Percentiles rank a stretch among this genome's conserved stretches.
Conservation (phyloP, 2,113 vertebrate genomes). For the Uropsilus gracilis region DNA sequence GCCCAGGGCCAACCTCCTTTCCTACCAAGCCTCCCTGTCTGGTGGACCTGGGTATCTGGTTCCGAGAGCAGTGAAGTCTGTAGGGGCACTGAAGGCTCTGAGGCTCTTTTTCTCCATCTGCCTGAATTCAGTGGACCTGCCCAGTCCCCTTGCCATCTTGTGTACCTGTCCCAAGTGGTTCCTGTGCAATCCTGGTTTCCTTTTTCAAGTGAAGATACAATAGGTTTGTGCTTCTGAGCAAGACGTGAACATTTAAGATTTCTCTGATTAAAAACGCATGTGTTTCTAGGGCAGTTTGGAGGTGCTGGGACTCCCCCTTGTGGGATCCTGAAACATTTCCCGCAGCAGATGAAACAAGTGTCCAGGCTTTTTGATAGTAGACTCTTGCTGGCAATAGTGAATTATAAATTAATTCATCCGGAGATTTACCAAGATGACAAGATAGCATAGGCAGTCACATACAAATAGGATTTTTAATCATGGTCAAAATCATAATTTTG, state of each 20-base stretch:
- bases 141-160: too few species aligned
- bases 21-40: too few species aligned
- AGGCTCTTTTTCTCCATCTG: too few species aligned
- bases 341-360: background rate
- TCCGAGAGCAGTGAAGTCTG: too few species aligned
- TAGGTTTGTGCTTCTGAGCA: slow-evolving; percentile 3
- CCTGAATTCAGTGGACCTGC: too few species aligned
- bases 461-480: background rate
- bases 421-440: background rate
- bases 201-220: background rate
- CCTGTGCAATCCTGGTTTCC: background rate
- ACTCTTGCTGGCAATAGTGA: background rate
- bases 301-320: slow-evolving; percentile 83
- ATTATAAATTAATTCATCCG: background rate
- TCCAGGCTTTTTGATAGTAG: too few species aligned
- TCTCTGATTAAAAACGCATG: background rate
- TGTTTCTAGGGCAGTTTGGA: slow-evolving; percentile 12
- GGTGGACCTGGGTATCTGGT: too few species aligned
- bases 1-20: too few species aligned
- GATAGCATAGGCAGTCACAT: background rate
- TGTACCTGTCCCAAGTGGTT: background rate
- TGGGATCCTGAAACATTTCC: slow-evolving; percentile 67
- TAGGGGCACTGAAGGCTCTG: too few species aligned
- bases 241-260: background rate
- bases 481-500: background rate